phyloP scores from a whole-genome alignment of 1,140 invertebrate species.

The Papilio xuthus region DNA sequence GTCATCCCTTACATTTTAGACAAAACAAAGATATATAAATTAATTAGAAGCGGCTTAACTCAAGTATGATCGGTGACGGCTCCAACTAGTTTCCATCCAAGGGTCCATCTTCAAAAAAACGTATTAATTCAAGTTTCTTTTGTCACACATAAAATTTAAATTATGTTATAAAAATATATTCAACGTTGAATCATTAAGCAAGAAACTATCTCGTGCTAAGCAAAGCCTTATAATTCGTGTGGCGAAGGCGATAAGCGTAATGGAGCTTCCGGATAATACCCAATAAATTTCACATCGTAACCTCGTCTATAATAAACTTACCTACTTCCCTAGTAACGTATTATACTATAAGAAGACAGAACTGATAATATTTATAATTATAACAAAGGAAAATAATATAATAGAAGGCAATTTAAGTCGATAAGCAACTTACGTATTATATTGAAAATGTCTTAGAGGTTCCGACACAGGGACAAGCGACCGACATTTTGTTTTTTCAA shows the following conservation, averaged over 20 bases:
- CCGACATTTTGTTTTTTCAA: too few relatives aligned
- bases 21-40: too few relatives aligned
- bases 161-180: neutral
- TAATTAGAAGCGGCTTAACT: too few relatives aligned
- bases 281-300: conserved; percentile 19
- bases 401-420: neutral
- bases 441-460: too few relatives aligned
- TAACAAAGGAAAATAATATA: neutral
- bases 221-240: conserved; percentile 20
- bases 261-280: conserved; percentile 17
- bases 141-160: neutral
- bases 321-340: neutral
- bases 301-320: neutral
- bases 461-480: too few relatives aligned
- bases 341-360: neutral
- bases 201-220: conserved; percentile 1
- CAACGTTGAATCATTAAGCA: neutral
- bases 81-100: too few relatives aligned
- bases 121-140: neutral
- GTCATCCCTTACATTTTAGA: too few relatives aligned
- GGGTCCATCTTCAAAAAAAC: too few relatives aligned
- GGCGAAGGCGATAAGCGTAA: conserved; percentile 14
- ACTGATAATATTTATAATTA: neutral
- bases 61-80: too few relatives aligned
- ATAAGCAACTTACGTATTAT: too few relatives aligned